phyloP scores from a whole-genome alignment of 2,888 invertebrate species.

The Leptinotarsa rubiginosa region DNA sequence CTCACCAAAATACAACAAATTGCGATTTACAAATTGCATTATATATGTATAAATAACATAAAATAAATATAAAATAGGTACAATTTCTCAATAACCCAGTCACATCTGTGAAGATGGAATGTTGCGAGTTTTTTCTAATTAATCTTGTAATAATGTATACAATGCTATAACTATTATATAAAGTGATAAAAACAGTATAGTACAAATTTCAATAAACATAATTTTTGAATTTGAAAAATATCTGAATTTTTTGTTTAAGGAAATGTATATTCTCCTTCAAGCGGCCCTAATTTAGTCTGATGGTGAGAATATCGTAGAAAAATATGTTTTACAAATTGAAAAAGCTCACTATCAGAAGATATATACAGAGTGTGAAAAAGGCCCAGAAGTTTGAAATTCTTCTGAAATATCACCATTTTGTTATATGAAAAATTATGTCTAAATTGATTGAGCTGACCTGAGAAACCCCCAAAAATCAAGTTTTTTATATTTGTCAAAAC shows the following conservation, averaged over 20 bases:
- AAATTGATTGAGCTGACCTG: no score
- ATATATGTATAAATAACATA: constrained; percentile 49
- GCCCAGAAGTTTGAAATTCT: background rate
- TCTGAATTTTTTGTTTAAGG: background rate
- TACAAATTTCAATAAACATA: constrained; percentile 4
- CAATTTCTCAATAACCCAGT: constrained; percentile 38
- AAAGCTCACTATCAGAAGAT: background rate
- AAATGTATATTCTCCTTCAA: background rate
- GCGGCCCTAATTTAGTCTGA: background rate
- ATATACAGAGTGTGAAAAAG: background rate
- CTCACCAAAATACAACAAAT: constrained; percentile 55
- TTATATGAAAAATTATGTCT: background rate
- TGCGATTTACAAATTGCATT: constrained; percentile 52
- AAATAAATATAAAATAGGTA: constrained; percentile 53
- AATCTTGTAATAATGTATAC: constrained; percentile 21
- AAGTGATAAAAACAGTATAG: constrained; percentile 15
- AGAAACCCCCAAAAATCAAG: no score
- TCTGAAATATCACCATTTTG: background rate
- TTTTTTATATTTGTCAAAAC: background rate
- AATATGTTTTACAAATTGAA: background rate
- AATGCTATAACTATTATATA: constrained; percentile 22
- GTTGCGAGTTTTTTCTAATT: constrained; percentile 33
- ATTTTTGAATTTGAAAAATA: background rate
- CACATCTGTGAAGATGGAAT: constrained; percentile 41
- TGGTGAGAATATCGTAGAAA: background rate